Evolutionary conservation across 2,888 invertebrate genomes (phyloP), one percentile per base, ranked within the genome.

Genomic region (Sympetrum striolatum): DNA sequence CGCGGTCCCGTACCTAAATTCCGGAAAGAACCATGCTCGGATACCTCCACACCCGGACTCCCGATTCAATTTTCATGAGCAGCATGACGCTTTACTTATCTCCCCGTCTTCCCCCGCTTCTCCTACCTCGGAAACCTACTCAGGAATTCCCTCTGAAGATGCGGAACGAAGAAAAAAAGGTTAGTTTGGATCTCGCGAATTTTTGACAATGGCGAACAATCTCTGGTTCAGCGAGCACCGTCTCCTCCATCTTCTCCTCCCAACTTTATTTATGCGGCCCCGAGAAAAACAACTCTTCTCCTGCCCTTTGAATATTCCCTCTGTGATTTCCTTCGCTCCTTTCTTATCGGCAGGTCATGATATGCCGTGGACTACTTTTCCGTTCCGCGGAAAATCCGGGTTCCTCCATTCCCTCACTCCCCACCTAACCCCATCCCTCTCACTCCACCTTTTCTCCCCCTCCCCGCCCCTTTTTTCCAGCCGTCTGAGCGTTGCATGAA

Each of bases 61-160:
- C 60, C 86, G 31, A 86, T 60, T 86, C 86, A 86, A 86, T 60
- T 86, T 86, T 86, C 37, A 86, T 86, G 86, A 86, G 58, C 37
- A 86, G 86, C 31, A 60, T n/a, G 37, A 60, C 60, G 86, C 86
- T 82, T 58, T 64, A n/a, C 86, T 86, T 86, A 86, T 60, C 86
- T 64, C 35, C 22, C 3, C 86, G 31, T 73, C n/a, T 5, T 12
- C n/a, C 10, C 39, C 22, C 39, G 37, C 60, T 15, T 60, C 6
- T 31, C 12, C 82, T 31, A 48, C 8, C 58, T 35, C 31, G 73
- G 3, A 31, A 73, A 73, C 31, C 14, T 22, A 31, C 73, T 73
- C n/a, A 73, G 31, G 31, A 73, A 73, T 73, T 73, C 73, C 31
- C 31, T 73, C 73, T 73, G 25, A 73, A 31, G 73, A 31, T 25